Evolutionary conservation across 1,140 invertebrate species (phyloP).

Genomic region (Caenorhabditis inopinata): DNA sequence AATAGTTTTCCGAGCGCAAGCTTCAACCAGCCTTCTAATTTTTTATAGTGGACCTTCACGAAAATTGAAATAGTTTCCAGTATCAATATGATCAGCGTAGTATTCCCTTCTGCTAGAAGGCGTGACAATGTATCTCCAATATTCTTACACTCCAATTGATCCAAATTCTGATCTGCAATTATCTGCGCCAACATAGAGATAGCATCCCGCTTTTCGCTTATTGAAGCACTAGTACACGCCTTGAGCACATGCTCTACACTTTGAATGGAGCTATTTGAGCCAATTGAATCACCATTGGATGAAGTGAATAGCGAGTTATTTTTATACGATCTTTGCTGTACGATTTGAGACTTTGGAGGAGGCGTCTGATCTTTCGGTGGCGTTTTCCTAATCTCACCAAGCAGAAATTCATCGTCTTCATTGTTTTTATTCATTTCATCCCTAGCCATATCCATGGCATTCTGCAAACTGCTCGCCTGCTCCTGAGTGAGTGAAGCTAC

Average conservation of each 20-base stretch:
- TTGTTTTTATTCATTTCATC: not conserved
- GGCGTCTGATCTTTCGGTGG: not conserved
- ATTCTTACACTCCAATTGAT: not conserved
- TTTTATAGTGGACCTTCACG: not conserved
- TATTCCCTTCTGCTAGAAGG: constrained; percentile 1
- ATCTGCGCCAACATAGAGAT: not conserved
- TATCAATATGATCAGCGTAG: not conserved
- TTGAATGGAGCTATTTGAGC: not conserved
- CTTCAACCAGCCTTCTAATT: not conserved
- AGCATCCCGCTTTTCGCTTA: not conserved
- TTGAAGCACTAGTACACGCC: not conserved
- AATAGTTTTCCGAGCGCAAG: not conserved
- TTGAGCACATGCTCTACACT: not conserved
- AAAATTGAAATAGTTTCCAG: not conserved
- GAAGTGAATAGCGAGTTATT: no score
- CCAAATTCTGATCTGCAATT: not conserved
- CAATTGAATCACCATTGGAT: not conserved
- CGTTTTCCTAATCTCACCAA: not conserved
- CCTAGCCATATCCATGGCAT: not conserved
- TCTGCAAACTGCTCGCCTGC: not conserved
- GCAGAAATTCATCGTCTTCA: not conserved
- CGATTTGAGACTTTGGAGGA: not conserved
- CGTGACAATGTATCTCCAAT: not conserved
- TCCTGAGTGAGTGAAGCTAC: not conserved
- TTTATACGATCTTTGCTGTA: not conserved